phyloP scores from a whole-genome alignment of 2,797 vertebrate species.

The Schizothorax lantsangensis region DNA sequence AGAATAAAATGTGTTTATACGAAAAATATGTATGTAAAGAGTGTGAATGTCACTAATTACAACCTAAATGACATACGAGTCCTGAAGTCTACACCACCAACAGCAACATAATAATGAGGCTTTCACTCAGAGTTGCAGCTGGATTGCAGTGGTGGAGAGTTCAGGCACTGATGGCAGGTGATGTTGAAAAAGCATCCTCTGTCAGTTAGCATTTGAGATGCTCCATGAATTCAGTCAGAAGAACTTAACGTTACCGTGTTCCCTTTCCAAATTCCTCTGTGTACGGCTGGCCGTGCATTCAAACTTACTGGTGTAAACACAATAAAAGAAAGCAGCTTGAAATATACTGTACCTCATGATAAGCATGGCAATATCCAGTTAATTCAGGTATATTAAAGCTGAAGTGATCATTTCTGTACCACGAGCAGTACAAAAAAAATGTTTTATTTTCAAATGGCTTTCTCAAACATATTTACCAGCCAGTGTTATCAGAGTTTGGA shows the following conservation, averaged over 20 bases:
- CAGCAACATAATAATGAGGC: conserved; percentile 30
- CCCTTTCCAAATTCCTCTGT: conserved; percentile 57
- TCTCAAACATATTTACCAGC: neutral
- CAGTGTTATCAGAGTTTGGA: neutral
- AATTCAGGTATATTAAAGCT: neutral
- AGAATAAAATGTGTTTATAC: conserved; percentile 36
- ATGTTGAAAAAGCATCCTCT: conserved; percentile 75
- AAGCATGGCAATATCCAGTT: neutral
- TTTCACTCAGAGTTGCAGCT: conserved; percentile 57
- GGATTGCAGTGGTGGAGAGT: conserved; percentile 64
- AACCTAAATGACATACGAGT: conserved; percentile 60
- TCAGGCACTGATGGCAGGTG: conserved; percentile 73
- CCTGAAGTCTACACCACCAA: conserved; percentile 13
- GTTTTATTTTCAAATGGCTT: neutral
- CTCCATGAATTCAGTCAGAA: conserved; percentile 77
- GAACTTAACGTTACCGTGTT: conserved; percentile 70
- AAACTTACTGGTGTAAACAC: conserved; percentile 19
- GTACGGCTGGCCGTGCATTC: neutral
- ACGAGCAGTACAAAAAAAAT: neutral
- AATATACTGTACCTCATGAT: neutral
- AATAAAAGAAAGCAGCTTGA: neutral
- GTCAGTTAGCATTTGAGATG: conserved; percentile 76
- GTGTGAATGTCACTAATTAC: conserved; percentile 69
- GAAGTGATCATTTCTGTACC: neutral
- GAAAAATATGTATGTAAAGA: conserved; percentile 25